Evolutionary conservation across 2,797 vertebrate genomes (phyloP).

Genomic region (Toxotes lorentzi): DNA sequence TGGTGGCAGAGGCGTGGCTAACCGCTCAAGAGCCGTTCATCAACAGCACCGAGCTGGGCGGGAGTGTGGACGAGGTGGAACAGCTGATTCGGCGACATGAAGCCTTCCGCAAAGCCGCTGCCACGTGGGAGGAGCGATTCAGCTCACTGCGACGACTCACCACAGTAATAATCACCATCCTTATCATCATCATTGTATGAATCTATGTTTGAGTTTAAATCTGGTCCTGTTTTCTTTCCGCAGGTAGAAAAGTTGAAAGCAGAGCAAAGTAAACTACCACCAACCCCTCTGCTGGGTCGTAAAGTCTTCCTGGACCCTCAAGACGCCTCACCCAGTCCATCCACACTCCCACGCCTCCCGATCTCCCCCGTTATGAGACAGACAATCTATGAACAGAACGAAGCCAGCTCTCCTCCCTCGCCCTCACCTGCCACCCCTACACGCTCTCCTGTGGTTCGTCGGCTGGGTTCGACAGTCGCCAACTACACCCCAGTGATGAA

Average conservation of each 20-base stretch:
- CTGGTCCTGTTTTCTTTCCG: background rate
- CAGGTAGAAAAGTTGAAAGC: constrained; percentile 94
- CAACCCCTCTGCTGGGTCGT: constrained; percentile 92
- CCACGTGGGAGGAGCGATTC: constrained; percentile 96
- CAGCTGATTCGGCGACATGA: constrained; percentile 94
- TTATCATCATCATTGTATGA: background rate
- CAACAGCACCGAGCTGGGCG: constrained; percentile 91
- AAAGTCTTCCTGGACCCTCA: constrained; percentile 92
- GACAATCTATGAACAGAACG: constrained; percentile 88
- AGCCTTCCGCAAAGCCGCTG: constrained; percentile 93
- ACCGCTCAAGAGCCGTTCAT: constrained; percentile 93
- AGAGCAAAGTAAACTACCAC: constrained; percentile 91
- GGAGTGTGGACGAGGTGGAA: constrained; percentile 95
- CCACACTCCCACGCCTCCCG: constrained; percentile 82
- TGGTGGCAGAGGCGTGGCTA: constrained; percentile 96
- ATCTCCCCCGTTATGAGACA: constrained; percentile 84
- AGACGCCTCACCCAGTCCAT: constrained; percentile 72
- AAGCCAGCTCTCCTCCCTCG: constrained; percentile 78
- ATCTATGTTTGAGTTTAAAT: background rate
- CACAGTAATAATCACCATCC: constrained; percentile 81
- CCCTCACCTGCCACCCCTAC: constrained; percentile 70
- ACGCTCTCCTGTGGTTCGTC: constrained; percentile 73
- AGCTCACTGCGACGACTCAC: constrained; percentile 94
- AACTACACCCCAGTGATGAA: constrained; percentile 85
- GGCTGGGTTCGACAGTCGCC: constrained; percentile 79